A percentile compares a stretch with the other conserved stretches of the same genome.
Evolutionary conservation across 2,797 vertebrate species (phyloP).

Genomic region (Echeneis naucrates): DNA sequence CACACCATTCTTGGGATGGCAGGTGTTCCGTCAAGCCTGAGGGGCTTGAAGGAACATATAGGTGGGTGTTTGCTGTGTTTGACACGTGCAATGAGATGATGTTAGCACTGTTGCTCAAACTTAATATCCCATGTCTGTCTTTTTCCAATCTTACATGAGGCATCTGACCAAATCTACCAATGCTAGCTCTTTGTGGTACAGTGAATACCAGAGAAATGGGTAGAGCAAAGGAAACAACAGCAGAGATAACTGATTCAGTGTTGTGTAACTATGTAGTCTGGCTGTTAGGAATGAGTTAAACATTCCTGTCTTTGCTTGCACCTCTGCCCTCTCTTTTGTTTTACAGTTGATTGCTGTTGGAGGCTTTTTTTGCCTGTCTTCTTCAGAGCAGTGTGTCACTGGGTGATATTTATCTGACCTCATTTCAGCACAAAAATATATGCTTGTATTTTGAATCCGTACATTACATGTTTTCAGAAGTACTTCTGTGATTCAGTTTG

Average conservation of each 20-base stretch:
- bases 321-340: constrained; percentile 47
- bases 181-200: constrained; percentile 25
- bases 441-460: neutral
- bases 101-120: neutral
- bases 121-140: constrained; percentile 14
- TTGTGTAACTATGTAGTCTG: constrained; percentile 29
- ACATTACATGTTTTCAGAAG: neutral
- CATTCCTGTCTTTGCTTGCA: constrained; percentile 21
- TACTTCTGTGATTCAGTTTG: neutral
- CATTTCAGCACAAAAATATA: constrained; percentile 17
- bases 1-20: constrained; percentile 74
- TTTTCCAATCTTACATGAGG: constrained; percentile 12
- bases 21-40: constrained; percentile 58
- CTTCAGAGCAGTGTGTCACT: constrained; percentile 24
- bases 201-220: constrained; percentile 12
- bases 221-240: neutral
- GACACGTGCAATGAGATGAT: constrained; percentile 25
- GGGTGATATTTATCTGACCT: constrained; percentile 45
- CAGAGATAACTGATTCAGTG: constrained; percentile 19
- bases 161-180: constrained; percentile 7
- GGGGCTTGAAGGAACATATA: constrained; percentile 60
- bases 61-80: constrained; percentile 38
- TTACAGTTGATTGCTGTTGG: constrained; percentile 39
- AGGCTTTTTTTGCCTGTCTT: constrained; percentile 44
- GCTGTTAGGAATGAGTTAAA: constrained; percentile 50